Conservation (phyloP, 2,113 vertebrate species). For the Campylomormyrus tamandua region DNA sequence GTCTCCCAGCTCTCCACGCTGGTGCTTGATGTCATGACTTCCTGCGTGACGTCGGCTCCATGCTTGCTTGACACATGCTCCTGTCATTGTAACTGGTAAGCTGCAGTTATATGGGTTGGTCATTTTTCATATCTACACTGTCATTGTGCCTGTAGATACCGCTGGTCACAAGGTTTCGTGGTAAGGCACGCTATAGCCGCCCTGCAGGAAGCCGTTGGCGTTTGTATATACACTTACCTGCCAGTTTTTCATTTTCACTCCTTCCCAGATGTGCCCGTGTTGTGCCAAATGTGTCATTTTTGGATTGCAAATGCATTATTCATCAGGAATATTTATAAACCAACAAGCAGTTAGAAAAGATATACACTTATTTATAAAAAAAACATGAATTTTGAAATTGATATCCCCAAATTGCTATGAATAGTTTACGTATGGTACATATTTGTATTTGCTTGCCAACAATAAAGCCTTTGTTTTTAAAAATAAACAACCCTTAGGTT, state of each 20-base stretch:
- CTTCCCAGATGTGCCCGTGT: neutral
- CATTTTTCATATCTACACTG: neutral
- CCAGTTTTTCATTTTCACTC: neutral
- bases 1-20: neutral
- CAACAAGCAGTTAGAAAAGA: neutral
- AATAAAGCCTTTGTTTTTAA: conserved; percentile 15
- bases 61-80: neutral
- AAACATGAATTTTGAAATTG: conserved; percentile 1
- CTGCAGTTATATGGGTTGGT: conserved; percentile 1
- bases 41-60: neutral
- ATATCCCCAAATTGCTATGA: neutral
- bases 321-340: neutral
- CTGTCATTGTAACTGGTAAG: neutral
- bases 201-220: neutral
- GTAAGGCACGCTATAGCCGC: neutral
- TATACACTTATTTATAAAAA: neutral
- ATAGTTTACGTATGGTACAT: neutral
- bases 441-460: conserved; percentile 19
- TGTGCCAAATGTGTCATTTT: neutral
- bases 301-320: neutral
- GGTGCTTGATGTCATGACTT: neutral
- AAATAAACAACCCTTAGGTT: conserved; percentile 1
- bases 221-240: neutral
- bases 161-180: neutral
- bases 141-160: neutral